These are phyloP conservation scores for Casuarius casuarius DNA, from an alignment of 2,113 vertebrate genomes.

Conservation along the genomic window DNA sequence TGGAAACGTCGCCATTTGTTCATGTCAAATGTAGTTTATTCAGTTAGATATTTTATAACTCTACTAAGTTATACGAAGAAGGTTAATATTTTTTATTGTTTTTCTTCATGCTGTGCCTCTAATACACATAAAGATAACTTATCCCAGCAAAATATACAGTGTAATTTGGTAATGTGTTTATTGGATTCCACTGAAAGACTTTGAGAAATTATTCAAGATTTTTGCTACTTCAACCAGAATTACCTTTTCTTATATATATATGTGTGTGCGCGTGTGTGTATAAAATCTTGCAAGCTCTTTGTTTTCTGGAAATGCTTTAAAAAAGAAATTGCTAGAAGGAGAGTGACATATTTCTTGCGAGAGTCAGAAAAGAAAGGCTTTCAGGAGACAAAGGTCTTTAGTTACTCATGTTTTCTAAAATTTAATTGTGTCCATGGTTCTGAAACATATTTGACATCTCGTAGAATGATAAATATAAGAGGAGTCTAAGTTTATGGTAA, in stretches of 20 bases:
- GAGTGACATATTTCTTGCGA: neutral
- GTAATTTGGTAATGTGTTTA: conserved; percentile 52
- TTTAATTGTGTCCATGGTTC: neutral
- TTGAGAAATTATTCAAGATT: neutral
- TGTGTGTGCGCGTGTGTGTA: too few species aligned
- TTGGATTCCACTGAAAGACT: conserved; percentile 26
- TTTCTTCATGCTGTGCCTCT: conserved; percentile 49
- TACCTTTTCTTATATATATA: neutral
- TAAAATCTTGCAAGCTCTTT: neutral
- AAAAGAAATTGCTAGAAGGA: neutral
- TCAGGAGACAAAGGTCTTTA: neutral
- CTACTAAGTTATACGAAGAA: conserved; percentile 6
- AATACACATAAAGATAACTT: conserved; percentile 26
- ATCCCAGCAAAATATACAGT: conserved; percentile 46
- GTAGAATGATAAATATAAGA: neutral
- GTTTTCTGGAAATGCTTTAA: neutral
- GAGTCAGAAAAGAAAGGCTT: neutral
- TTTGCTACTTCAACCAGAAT: conserved; percentile 25
- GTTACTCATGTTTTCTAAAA: neutral
- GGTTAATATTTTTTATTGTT: conserved; percentile 39
- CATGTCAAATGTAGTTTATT: conserved; percentile 56
- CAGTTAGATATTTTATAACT: conserved; percentile 49
- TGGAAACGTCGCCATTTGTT: conserved; percentile 50
- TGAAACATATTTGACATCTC: neutral
- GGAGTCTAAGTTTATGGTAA: neutral